These are phyloP conservation scores for Myotis davidii DNA, from an alignment of 2,113 vertebrate species.

Conservation along the genomic window DNA sequence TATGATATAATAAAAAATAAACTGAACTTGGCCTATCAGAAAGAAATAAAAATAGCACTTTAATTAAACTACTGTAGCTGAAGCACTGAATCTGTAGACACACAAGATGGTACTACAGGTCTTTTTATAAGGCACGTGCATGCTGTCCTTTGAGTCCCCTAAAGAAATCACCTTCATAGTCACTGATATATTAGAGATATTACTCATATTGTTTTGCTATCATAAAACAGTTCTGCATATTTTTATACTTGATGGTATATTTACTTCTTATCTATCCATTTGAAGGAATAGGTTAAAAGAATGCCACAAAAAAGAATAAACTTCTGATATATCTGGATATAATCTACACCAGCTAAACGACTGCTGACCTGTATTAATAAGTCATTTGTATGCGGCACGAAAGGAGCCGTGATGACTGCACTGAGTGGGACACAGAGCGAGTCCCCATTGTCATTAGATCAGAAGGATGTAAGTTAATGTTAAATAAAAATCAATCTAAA, in stretches of 20 bases:
- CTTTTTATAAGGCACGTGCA: neutral
- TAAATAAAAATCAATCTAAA: neutral
- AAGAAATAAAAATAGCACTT: neutral
- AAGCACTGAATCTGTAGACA: slow-evolving; percentile 51
- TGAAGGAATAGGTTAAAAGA: neutral
- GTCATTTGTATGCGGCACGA: rapidly evolving
- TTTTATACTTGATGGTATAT: neutral
- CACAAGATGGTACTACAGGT: slow-evolving; percentile 83
- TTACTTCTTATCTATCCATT: neutral
- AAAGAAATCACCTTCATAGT: neutral
- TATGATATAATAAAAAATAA: neutral
- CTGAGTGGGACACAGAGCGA: rapidly evolving
- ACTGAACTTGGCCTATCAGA: neutral
- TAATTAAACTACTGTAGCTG: neutral
- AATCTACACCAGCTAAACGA: neutral
- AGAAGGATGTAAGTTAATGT: neutral
- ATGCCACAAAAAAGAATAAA: neutral
- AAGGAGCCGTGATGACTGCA: rapidly evolving
- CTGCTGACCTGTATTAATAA: rapidly evolving
- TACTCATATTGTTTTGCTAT: neutral
- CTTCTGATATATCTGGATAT: no score
- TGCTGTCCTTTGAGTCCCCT: slow-evolving; percentile 31
- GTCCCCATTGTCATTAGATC: neutral
- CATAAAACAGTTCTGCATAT: neutral
- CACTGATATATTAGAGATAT: neutral